Base-by-base conservation (phyloP, 2,797 vertebrate species). In the Scleropages formosus region DNA sequence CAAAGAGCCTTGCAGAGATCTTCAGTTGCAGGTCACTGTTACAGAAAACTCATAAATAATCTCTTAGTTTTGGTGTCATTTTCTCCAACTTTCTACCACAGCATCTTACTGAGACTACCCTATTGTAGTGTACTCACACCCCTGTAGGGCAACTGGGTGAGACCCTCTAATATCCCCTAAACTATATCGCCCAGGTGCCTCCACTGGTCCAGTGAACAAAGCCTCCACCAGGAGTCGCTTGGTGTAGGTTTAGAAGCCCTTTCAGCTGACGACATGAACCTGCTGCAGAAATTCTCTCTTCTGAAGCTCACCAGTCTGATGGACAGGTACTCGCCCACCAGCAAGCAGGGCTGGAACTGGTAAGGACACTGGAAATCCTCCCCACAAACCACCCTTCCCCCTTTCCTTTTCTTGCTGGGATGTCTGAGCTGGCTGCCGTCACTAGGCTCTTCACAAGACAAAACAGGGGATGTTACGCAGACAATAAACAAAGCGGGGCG, bases 311-410 rank as follows among this genome's bases (percentile, higher is more conserved):
- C 94, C 0, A 86, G 93, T 68, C 84, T 96, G 69, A 96, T 96
- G 95, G 95, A 96, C 88, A 95, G 91, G 83, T 86, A 93, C 78
- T 95, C 94, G 0, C 94, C 93, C 0, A 90, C 90, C 88, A 94
- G 93, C 84, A 95, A 92, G 82, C 94, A 95, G 84, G 94, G 95
- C 77, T 96, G 95, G 94, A 95, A 91, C 87, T 96, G 95, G 95
- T 96, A 89, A 93, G 93, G 80, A 51, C n/a, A 39, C 31, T 31
- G 31, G 51, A 13, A 39, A 39, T 39, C 18, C 4, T 49, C 56
- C 44, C 8, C 12, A 74, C 47, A 70, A 26, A 39, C 31, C 31
- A 6, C 31, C 31, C 31, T 39, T n/a, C 31, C 31, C 31, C 31
- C 31, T 39, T 39, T 39, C 31, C 31, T 39, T 39, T 39, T 6